Evolutionary conservation across 2,888 invertebrate genomes (phyloP).

Genomic region (Anorthoa munda): DNA sequence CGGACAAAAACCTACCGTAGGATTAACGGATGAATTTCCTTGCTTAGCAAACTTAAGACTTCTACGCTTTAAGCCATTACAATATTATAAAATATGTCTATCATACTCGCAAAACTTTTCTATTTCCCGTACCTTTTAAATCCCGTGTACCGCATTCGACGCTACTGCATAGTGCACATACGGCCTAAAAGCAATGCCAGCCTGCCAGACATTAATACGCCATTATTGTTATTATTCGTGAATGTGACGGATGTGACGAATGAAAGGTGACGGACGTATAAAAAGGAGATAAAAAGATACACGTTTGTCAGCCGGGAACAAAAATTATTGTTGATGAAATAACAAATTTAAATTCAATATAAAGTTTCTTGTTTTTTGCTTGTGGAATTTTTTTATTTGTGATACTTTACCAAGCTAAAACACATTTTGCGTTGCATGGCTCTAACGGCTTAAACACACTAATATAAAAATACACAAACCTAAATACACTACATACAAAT

Average conservation of each 20-base stretch:
- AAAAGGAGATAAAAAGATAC: conserved; percentile 16
- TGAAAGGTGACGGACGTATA: conserved; percentile 1
- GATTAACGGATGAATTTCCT: too few relatives aligned
- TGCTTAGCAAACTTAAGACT: background rate
- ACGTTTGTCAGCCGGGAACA: background rate
- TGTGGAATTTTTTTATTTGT: too few relatives aligned
- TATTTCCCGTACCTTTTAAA: conserved; percentile 24
- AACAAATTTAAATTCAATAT: too few relatives aligned
- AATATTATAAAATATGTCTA: background rate
- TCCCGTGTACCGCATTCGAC: background rate
- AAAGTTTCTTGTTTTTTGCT: too few relatives aligned
- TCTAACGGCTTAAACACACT: too few relatives aligned
- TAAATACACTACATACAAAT: too few relatives aligned
- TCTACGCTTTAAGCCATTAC: background rate
- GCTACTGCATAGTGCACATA: background rate
- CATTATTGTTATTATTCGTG: conserved; percentile 43
- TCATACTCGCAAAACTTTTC: background rate
- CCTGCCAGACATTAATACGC: conserved; percentile 36
- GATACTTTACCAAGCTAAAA: too few relatives aligned
- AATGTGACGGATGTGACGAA: too few relatives aligned
- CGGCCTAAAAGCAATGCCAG: conserved; percentile 26
- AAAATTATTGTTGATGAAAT: too few relatives aligned
- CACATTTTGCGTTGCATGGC: too few relatives aligned
- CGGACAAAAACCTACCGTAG: too few relatives aligned
- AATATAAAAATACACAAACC: too few relatives aligned